Evolutionary conservation across 1,140 invertebrate genomes (phyloP).

Genomic region (Drosophila albomicans): DNA sequence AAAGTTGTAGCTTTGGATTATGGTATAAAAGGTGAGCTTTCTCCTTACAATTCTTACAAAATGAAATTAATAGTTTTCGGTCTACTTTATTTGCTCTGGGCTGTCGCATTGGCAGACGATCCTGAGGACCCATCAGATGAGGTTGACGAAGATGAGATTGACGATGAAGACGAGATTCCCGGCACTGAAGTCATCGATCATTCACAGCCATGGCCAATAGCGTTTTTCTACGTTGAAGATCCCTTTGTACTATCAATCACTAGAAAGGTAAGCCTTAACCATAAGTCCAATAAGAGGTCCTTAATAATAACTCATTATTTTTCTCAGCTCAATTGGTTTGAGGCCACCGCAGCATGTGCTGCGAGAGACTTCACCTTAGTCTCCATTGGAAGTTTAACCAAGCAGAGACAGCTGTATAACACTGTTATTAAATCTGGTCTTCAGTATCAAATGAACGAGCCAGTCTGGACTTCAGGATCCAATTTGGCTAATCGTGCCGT

Average conservation of each 20-base stretch:
- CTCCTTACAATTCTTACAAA: background rate
- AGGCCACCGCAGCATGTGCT: slow-evolving; percentile 3
- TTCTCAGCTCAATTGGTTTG: background rate
- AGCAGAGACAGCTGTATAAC: too few species aligned
- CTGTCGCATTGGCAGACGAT: slow-evolving; percentile 11
- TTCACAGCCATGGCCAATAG: background rate
- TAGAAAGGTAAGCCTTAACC: background rate
- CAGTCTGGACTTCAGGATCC: slow-evolving; percentile 3
- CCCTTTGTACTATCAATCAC: background rate
- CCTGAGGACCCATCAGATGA: background rate
- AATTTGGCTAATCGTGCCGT: background rate
- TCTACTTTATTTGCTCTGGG: slow-evolving; percentile 18
- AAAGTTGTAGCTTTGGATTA: background rate
- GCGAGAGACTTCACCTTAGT: background rate
- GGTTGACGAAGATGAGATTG: background rate
- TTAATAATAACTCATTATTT: background rate
- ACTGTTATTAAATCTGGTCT: background rate
- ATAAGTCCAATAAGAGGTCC: background rate
- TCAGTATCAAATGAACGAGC: background rate
- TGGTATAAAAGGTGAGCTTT: slow-evolving; percentile 18
- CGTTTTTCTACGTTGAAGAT: background rate
- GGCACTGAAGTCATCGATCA: background rate
- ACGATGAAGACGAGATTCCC: background rate
- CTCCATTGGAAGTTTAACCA: background rate
- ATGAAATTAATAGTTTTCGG: slow-evolving; percentile 26